Evolutionary conservation across 2,797 vertebrate genomes (phyloP).

Genomic region (Heteromormyrus szaboi): DNA sequence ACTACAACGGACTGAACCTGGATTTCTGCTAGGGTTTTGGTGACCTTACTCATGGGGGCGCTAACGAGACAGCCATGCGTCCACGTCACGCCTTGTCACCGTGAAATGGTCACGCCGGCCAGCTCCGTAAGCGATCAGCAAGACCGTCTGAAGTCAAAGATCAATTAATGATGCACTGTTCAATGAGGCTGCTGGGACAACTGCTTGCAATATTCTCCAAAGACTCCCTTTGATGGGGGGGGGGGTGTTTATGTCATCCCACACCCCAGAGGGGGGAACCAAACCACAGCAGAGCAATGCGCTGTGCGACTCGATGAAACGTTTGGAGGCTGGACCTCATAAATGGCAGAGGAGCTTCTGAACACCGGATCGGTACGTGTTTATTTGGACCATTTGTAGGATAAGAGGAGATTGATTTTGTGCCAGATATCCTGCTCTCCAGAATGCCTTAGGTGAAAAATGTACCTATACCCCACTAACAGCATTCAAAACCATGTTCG

Average conservation of each 20-base stretch:
- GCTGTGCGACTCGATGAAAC: neutral
- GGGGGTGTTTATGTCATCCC: neutral
- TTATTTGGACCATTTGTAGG: constrained; percentile 12
- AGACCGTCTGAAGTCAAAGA: neutral
- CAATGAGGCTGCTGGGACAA: neutral
- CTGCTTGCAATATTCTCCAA: neutral
- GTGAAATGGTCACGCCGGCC: neutral
- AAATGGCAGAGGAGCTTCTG: neutral
- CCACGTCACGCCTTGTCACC: neutral
- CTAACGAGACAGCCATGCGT: neutral
- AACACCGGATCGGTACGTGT: neutral
- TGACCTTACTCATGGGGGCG: neutral
- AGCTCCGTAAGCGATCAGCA: neutral
- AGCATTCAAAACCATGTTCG: neutral
- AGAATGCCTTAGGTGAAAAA: neutral
- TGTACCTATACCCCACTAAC: neutral
- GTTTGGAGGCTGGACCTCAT: constrained; percentile 2
- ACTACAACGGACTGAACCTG: neutral
- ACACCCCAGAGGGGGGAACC: neutral
- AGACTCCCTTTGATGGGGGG: neutral
- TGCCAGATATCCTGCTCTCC: constrained; percentile 13
- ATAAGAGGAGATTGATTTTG: constrained; percentile 20
- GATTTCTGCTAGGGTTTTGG: neutral
- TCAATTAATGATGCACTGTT: neutral
- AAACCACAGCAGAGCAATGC: neutral